Base-by-base conservation (phyloP, 2,888 invertebrate genomes). In the Lasioglossum villosulum region DNA sequence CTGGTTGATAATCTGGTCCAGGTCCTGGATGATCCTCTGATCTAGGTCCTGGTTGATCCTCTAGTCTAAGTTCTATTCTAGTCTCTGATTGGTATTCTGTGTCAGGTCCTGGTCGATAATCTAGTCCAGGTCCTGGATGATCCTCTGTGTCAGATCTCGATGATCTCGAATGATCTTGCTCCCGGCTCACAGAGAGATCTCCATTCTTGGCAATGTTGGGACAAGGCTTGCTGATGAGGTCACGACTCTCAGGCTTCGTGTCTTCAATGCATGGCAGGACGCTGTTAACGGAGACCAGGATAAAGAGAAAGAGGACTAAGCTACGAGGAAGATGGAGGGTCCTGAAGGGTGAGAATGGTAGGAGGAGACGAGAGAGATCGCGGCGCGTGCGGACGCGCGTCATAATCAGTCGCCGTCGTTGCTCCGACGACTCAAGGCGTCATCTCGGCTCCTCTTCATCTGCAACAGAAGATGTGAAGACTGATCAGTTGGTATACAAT, bases 351-450 rank as follows among this genome's bases (percentile, higher is more conserved):
- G 92, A 92, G 90, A 92, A 90, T 88, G 92, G 90, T 89, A 93
- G 91, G 90, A 93, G 91, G 91, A 92, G 92, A 93, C 91, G 92
- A 93, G 92, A 92, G 91, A 92, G 87, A 90, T 88, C 92, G 87
- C 89, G 90, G 89, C 90, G 91, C 90, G 91, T 87, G 82, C 90
- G 88, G 93, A 91, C 91, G 89, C 92, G 93, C 93, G 93, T 94
- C 95, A 95, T 95, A 94, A 93, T 95, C 95, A 94, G 93, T 91
- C 94, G 91, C 87, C 93, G 94, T 92, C 95, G 92, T 86, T 91
- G 90, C 89, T 90, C 84, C 91, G 92, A 91, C 92, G 93, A 92
- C 91, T 90, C 90, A 86, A 84, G 85, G 89, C 90, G 84, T 88
- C 82, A 86, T 89, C 88, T 87, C 88, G 86, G 86, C 84, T 91